These are phyloP conservation scores for Hyles euphorbiae DNA, from an alignment of 1,140 invertebrate species.

Conservation along the genomic window DNA sequence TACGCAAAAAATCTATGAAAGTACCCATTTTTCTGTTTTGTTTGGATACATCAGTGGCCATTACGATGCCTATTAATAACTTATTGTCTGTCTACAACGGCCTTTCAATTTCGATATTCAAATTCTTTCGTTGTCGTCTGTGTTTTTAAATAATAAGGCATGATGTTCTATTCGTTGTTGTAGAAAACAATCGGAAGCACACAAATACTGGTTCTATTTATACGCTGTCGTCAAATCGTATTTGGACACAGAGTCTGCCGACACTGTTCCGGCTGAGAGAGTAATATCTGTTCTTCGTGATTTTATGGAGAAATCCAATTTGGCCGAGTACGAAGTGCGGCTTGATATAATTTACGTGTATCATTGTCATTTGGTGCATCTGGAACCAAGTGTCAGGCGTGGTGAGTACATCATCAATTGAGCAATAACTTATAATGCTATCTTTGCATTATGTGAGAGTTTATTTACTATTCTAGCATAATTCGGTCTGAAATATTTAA, in stretches of 20 bases:
- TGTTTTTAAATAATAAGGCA: no score
- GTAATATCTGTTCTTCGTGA: constrained; percentile 80
- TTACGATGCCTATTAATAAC: not conserved
- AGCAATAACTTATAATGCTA: not conserved
- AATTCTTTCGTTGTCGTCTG: no score
- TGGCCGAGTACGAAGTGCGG: constrained; percentile 89
- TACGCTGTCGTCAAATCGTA: constrained; percentile 81
- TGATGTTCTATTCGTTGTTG: no score
- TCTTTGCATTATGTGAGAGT: not conserved
- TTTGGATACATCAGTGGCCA: no score
- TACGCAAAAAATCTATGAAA: no score
- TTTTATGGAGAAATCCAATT: constrained; percentile 89
- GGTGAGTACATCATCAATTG: constrained; percentile 33
- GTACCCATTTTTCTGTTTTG: no score
- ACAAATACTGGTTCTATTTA: constrained; percentile 94
- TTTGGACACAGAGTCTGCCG: constrained; percentile 24
- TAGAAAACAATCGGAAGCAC: constrained; percentile 79
- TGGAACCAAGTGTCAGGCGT: constrained; percentile 61
- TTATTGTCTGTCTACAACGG: not conserved
- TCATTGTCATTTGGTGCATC: constrained; percentile 82
- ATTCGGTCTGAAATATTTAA: no score
- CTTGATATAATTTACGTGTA: constrained; percentile 87
- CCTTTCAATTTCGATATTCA: not conserved
- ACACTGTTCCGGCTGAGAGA: constrained; percentile 33
- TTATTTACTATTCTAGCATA: no score